Evolutionary conservation across 2,113 vertebrate species (phyloP).

Genomic region (Scomber colias): DNA sequence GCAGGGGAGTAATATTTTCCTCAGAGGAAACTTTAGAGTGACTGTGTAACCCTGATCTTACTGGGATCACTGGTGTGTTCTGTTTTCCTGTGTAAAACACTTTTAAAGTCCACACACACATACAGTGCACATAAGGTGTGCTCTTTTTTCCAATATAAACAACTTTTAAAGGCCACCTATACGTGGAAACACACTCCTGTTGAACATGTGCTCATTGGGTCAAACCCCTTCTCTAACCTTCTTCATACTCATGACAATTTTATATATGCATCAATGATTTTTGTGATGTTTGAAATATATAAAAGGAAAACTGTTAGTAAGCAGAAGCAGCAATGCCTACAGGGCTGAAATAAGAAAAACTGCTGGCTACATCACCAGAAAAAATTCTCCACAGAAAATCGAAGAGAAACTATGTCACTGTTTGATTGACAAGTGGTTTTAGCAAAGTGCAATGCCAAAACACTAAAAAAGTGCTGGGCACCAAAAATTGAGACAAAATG

Average conservation of each 20-base stretch:
- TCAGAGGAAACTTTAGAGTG: conserved; percentile 37
- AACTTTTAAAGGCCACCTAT: background rate
- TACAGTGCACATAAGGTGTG: conserved; percentile 15
- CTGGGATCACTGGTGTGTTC: conserved; percentile 42
- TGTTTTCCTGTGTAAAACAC: conserved; percentile 40
- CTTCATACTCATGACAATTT: too few relatives aligned
- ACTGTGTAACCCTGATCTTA: conserved; percentile 26
- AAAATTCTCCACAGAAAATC: background rate
- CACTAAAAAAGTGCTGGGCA: background rate
- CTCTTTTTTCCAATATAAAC: conserved; percentile 16
- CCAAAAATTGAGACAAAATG: background rate
- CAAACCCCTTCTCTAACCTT: background rate
- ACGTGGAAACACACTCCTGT: background rate
- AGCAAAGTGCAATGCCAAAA: too few relatives aligned
- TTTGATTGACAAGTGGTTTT: background rate
- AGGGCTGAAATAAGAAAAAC: conserved; percentile 5
- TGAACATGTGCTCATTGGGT: conserved; percentile 12
- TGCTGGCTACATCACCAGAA: background rate
- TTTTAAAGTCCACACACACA: conserved; percentile 48
- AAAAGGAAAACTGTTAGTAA: too few relatives aligned
- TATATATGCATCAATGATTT: background rate
- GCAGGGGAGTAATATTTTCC: background rate
- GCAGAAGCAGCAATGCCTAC: background rate
- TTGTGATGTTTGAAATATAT: background rate
- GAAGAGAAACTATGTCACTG: background rate